phyloP scores from a whole-genome alignment of 2,113 vertebrate species.

The Phaethornis superciliosus region DNA sequence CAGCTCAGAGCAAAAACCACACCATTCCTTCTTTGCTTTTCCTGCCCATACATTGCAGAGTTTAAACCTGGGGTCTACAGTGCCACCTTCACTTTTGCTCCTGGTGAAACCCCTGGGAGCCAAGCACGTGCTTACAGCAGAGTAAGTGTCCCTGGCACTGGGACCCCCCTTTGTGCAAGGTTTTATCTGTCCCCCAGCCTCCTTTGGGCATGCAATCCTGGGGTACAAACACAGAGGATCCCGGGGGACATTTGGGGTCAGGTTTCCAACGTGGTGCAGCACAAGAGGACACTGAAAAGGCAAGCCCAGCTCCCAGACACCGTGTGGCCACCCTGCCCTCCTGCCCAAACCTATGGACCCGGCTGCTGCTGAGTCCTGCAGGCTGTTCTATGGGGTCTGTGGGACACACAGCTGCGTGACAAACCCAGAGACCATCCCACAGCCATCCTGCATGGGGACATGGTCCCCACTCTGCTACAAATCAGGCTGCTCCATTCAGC shows the following conservation, averaged over 20 bases:
- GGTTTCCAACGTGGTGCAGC: background rate
- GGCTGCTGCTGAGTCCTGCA: accelerated
- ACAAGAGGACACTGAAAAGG: background rate
- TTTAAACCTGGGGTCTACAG: background rate
- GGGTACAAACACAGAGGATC: accelerated
- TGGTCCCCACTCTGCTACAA: accelerated
- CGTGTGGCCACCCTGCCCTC: background rate
- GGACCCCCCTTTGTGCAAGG: background rate
- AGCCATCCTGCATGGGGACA: accelerated
- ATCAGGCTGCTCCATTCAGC: background rate
- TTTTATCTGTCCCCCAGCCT: accelerated
- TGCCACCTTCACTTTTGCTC: background rate
- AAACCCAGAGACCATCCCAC: background rate
- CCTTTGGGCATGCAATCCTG: accelerated
- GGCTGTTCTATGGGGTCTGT: accelerated
- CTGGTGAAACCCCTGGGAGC: background rate
- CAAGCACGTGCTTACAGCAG: background rate
- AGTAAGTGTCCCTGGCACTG: accelerated
- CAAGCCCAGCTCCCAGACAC: background rate
- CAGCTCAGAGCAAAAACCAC: background rate
- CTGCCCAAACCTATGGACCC: background rate
- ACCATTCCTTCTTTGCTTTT: background rate
- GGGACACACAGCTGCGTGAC: accelerated
- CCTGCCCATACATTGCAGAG: background rate
- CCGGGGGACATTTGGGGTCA: accelerated